A percentile compares a stretch with the other conserved stretches of the same genome.
Conservation (phyloP, 2,113 vertebrate species). For the Hippoglossus stenolepis region DNA sequence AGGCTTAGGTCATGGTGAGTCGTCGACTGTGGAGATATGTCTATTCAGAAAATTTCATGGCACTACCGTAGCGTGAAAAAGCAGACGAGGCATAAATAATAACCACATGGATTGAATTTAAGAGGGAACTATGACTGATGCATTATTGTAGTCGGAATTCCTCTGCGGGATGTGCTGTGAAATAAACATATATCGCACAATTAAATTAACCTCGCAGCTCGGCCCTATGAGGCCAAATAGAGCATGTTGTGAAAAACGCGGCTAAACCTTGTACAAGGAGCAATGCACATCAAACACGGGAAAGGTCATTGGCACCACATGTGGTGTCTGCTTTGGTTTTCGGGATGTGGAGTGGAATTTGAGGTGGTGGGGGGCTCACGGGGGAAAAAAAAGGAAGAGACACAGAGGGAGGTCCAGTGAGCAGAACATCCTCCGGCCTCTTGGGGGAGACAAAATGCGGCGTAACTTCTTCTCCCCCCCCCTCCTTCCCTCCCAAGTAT, state of each 20-base stretch:
- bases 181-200: conserved; percentile 65
- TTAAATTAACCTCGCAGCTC: conserved; percentile 61
- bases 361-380: conserved; percentile 6
- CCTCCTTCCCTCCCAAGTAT: neutral
- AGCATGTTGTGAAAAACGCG: conserved; percentile 43
- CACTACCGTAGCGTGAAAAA: conserved; percentile 63
- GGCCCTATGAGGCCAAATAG: conserved; percentile 60
- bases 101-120: conserved; percentile 59
- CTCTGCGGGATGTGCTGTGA: conserved; percentile 56
- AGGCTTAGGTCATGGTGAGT: conserved; percentile 44
- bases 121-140: conserved; percentile 39
- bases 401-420: conserved; percentile 49
- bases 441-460: conserved; percentile 78
- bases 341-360: conserved; percentile 47
- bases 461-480: conserved; percentile 30
- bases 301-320: conserved; percentile 63
- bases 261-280: conserved; percentile 10
- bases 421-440: conserved; percentile 61
- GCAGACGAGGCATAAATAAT: conserved; percentile 53
- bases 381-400: conserved; percentile 28
- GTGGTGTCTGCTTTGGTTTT: conserved; percentile 65
- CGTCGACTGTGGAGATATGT: conserved; percentile 54
- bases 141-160: conserved; percentile 51
- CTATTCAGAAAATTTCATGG: conserved; percentile 64
- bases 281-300: conserved; percentile 52